Base-by-base conservation (phyloP, 2,113 vertebrate species). In the Fulmarus glacialis region DNA sequence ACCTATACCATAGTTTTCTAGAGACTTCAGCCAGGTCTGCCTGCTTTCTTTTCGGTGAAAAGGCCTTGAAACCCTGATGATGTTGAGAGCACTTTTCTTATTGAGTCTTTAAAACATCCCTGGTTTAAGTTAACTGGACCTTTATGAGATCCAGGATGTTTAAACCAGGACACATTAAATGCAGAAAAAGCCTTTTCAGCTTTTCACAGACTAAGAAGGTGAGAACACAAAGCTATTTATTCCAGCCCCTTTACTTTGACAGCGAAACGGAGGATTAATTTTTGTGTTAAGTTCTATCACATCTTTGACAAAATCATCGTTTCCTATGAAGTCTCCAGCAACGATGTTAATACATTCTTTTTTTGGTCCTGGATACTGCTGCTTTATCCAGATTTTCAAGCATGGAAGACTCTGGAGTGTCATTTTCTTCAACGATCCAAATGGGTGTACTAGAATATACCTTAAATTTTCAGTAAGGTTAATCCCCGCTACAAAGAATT, bases 251-350 rank as follows among this genome's bases (percentile, higher is more conserved):
- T 40, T 94, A 50, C 60, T 67, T 27, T 40, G 67, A 66, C 91
- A 93, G 23, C 34, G 18, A 63, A 74, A 63, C 9, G 32, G 56
- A 81, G 62, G 40, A 82, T 93, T 93, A 66, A 93, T 94, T 96
- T 97, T 99, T 20, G 60, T 87, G 89, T 99, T 99, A 18, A 99
- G 99, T 4, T 87, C 74, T 32, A 99, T 98, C 72, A 99, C 98
- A 8, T 98, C 97, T 4, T 97, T 90, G 71, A 99, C 98, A 79
- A 99, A 98, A 5, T 98, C 95, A 18, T 98, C 64, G 0, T 96
- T 96, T 6, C 99, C 98, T 62, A 99, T 96, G 6, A 99, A 99
- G 97, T 99, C 99, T 15, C 99, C 99, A 4, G 99, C 99, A 60
- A 99, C 98, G 26, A 99, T 99, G 97, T 99, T 99, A 84, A 99